A percentile compares a stretch with the other conserved stretches of the same genome.
Evolutionary conservation across 2,113 vertebrate species (phyloP).

Genomic region (rat (Rattus norvegicus)): GRCr8 NC_086022.1:31621501-31622000

Average conservation of each 20-base stretch:
- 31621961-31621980: background rate
- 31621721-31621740: constrained; percentile 47
- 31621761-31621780: constrained; percentile 15
- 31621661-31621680: background rate
- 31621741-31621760: background rate
- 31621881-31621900: background rate
- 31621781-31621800: background rate
- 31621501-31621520: constrained; percentile 6
- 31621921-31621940: background rate
- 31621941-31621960: background rate
- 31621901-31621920: background rate
- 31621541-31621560: background rate
- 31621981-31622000: background rate
- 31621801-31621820: background rate
- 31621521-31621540: background rate
- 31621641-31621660: background rate
- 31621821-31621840: background rate
- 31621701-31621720: background rate
- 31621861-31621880: background rate
- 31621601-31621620: background rate
- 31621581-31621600: background rate
- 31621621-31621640: background rate
- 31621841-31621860: background rate
- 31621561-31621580: background rate
- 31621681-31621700: constrained; percentile 18